Evolutionary conservation across 1,140 invertebrate species (phyloP).

Genomic region (Drosophila equinoxialis): DNA sequence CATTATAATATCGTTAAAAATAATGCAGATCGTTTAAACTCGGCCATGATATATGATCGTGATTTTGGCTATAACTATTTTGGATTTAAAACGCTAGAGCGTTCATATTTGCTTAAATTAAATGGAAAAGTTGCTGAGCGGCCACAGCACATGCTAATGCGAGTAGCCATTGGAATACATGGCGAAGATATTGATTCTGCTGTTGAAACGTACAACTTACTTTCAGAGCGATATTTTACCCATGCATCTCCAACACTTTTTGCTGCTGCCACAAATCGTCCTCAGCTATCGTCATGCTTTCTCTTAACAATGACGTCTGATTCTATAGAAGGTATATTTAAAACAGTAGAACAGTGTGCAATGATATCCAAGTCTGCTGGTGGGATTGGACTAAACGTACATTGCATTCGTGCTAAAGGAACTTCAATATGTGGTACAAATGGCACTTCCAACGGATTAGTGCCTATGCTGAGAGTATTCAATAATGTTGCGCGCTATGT

Average conservation of each 20-base stretch:
- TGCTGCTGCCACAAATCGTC: constrained; percentile 94
- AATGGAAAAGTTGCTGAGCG: constrained; percentile 97
- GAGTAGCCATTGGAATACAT: constrained; percentile 98
- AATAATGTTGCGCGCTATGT: constrained; percentile 99
- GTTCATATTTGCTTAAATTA: constrained; percentile 97
- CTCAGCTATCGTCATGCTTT: constrained; percentile 98
- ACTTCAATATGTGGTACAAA: constrained; percentile 97
- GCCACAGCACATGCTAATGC: constrained; percentile 99
- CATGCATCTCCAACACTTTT: constrained; percentile 99
- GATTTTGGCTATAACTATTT: constrained; percentile 99
- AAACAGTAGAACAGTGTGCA: constrained; percentile 96
- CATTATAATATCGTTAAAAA: constrained; percentile 93
- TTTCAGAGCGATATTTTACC: constrained; percentile 98
- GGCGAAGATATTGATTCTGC: constrained; percentile 95
- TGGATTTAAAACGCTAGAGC: constrained; percentile 99
- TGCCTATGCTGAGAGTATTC: constrained; percentile 98
- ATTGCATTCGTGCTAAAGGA: constrained; percentile 96
- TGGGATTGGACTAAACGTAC: constrained; percentile 98
- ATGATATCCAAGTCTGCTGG: constrained; percentile 98
- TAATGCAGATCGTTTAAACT: constrained; percentile 95
- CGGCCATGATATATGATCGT: constrained; percentile 98
- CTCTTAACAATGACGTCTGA: constrained; percentile 97
- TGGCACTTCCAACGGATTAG: constrained; percentile 97
- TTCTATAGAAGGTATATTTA: constrained; percentile 99
- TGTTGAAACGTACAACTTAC: constrained; percentile 98